phyloP scores from a whole-genome alignment of 2,888 invertebrate genomes.

The Linyphia triangularis region DNA sequence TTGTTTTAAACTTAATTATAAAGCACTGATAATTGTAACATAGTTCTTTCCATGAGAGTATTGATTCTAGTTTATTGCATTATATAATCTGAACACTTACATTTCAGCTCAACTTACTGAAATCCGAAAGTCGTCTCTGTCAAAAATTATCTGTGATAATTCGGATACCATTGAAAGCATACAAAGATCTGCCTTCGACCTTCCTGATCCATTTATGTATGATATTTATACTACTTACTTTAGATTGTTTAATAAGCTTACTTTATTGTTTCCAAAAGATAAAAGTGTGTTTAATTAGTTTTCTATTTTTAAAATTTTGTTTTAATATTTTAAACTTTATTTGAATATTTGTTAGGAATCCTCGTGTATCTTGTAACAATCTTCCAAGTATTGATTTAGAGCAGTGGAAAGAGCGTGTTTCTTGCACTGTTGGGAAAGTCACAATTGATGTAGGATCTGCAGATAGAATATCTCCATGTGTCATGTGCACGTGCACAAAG shows the following conservation, averaged over 20 bases:
- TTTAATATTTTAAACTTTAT: not conserved
- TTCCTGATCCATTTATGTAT: conserved; percentile 92
- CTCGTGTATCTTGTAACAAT: conserved; percentile 90
- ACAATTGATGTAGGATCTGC: conserved; percentile 81
- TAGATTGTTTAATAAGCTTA: too few relatives aligned
- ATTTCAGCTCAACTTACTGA: conserved; percentile 85
- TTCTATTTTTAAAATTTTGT: not conserved
- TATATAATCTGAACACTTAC: not conserved
- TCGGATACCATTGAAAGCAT: conserved; percentile 91
- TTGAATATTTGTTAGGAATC: conserved; percentile 84
- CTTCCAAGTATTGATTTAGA: conserved; percentile 89
- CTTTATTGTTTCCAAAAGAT: too few relatives aligned
- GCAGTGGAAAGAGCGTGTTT: conserved; percentile 87
- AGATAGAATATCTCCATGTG: conserved; percentile 81
- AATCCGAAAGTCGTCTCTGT: conserved; percentile 90
- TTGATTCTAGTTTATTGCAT: not conserved
- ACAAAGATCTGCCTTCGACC: conserved; percentile 92
- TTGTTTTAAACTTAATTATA: not conserved
- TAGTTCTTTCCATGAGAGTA: too few relatives aligned
- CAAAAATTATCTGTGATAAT: conserved; percentile 93
- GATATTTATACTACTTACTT: too few relatives aligned
- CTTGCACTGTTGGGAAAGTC: conserved; percentile 80
- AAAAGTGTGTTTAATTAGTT: too few relatives aligned
- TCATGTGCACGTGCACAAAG: conserved; percentile 82
- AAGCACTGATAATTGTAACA: not conserved